Evolutionary conservation across 2,113 vertebrate species (phyloP).

Genomic region (Paraplagusia blochii): DNA sequence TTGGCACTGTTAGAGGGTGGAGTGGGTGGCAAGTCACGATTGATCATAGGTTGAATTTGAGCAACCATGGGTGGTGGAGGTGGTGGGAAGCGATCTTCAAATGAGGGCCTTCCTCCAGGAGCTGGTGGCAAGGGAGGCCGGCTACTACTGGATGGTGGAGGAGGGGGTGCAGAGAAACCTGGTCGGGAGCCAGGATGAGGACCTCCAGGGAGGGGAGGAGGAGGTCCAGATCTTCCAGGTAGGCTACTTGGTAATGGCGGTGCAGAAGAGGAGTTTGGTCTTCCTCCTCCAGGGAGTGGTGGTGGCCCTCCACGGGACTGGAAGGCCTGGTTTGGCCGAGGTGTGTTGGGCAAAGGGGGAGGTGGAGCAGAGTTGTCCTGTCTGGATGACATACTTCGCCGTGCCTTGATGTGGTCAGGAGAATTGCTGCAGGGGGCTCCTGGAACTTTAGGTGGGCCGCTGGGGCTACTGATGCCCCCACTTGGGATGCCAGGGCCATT

Average conservation of each 20-base stretch:
- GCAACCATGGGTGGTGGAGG: conserved; percentile 73
- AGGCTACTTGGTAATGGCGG: conserved; percentile 72
- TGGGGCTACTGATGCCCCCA: conserved; percentile 52
- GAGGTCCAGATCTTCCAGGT: conserved; percentile 70
- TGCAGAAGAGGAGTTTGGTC: conserved; percentile 63
- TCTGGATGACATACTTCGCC: conserved; percentile 73
- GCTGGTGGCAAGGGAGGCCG: conserved; percentile 57
- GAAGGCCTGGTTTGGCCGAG: conserved; percentile 74
- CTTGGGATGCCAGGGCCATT: conserved; percentile 78
- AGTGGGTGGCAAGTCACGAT: conserved; percentile 75
- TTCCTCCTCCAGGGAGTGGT: conserved; percentile 64
- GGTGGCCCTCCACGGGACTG: conserved; percentile 72
- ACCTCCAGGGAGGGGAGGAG: conserved; percentile 64
- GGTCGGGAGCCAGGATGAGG: conserved; percentile 27
- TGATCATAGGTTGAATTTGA: conserved; percentile 70
- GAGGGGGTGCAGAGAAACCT: conserved; percentile 37
- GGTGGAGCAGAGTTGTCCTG: conserved; percentile 72
- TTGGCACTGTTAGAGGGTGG: conserved; percentile 79
- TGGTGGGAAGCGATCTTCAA: conserved; percentile 76
- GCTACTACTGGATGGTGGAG: conserved; percentile 53
- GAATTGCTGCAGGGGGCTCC: too few species aligned
- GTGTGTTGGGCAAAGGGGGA: conserved; percentile 86
- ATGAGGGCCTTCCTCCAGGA: conserved; percentile 69
- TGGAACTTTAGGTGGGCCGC: too few species aligned
- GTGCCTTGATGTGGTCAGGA: conserved; percentile 77